These are phyloP conservation scores for Diplodus sargus DNA, from an alignment of 2,797 vertebrate genomes.

Conservation along the genomic window DNA sequence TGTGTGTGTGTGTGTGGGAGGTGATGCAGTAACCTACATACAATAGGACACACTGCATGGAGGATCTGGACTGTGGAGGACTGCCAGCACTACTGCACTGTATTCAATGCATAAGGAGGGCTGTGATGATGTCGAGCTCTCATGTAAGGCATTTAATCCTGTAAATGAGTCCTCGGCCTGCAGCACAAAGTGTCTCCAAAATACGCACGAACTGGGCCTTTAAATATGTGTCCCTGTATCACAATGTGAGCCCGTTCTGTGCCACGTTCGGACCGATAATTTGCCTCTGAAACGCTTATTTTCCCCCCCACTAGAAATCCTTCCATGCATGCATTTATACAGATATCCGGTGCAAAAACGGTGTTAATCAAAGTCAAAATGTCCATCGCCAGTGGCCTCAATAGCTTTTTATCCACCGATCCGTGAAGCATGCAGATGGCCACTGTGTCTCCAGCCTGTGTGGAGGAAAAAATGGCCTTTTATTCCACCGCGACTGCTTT, in stretches of 20 bases:
- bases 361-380: constrained; percentile 13
- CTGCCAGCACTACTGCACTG: background rate
- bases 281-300: background rate
- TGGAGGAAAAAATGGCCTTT: constrained; percentile 40
- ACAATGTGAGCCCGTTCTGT: constrained; percentile 15
- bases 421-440: constrained; percentile 44
- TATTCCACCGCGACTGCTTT: background rate
- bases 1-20: constrained; percentile 15
- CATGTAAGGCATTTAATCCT: background rate
- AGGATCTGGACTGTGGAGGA: background rate
- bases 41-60: background rate
- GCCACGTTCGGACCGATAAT: constrained; percentile 38
- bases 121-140: background rate
- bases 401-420: constrained; percentile 3
- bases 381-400: constrained; percentile 17
- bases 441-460: constrained; percentile 14
- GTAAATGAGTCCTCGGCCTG: background rate
- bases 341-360: background rate
- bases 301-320: background rate
- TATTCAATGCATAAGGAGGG: background rate
- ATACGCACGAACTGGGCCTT: constrained; percentile 6
- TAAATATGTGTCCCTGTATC: constrained; percentile 28
- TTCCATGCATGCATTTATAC: background rate
- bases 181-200: constrained; percentile 8
- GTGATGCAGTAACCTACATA: constrained; percentile 49